Conservation (phyloP, 1,140 invertebrate genomes). For the Drosophila kanapiae region DNA sequence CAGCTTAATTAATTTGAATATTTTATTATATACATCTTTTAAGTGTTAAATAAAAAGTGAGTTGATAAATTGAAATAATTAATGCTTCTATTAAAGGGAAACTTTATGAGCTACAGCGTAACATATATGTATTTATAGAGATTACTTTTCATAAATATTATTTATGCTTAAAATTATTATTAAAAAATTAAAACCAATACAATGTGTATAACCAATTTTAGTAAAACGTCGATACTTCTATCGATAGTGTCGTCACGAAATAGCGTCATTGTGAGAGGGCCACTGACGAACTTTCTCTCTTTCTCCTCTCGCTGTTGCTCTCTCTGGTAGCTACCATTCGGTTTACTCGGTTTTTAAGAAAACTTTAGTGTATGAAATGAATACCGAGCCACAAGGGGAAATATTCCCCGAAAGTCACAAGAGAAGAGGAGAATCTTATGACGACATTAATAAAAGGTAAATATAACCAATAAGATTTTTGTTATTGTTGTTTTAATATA, state of each 20-base stretch:
- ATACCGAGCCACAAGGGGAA: no score
- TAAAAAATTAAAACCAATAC: no score
- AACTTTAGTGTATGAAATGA: conserved; percentile 1
- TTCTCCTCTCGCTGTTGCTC: background rate
- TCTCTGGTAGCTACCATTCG: no score
- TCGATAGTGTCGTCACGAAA: conserved; percentile 6
- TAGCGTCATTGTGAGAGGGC: background rate
- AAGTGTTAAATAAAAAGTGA: background rate
- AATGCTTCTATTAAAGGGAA: no score
- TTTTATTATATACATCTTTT: background rate
- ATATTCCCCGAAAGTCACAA: background rate
- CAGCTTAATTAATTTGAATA: background rate
- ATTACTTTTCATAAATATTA: no score
- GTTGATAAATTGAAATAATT: no score
- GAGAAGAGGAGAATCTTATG: background rate
- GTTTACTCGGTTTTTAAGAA: background rate
- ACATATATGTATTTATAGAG: no score
- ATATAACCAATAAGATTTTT: no score
- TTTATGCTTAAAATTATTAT: no score
- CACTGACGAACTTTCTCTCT: background rate
- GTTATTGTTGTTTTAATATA: no score
- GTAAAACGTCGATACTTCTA: background rate
- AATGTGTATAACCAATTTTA: background rate
- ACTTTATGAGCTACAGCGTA: no score
- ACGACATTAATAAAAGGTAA: no score